Evolutionary conservation across 2,888 invertebrate species (phyloP).

Genomic region (Cerceris rybyensis): DNA sequence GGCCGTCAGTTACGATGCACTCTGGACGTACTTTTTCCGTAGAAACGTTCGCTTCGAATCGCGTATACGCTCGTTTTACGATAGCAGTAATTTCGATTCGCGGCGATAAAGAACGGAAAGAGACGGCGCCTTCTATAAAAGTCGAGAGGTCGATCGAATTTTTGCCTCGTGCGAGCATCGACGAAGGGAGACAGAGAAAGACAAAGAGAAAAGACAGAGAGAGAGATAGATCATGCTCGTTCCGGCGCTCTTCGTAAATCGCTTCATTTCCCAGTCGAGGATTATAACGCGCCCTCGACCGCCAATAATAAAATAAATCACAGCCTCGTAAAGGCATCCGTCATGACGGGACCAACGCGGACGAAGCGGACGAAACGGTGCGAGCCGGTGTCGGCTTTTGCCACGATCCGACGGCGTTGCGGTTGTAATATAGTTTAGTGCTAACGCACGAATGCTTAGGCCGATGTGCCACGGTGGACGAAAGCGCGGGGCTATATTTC

Average conservation of each 20-base stretch:
- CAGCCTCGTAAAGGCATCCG: slow-evolving; percentile 78
- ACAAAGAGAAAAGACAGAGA: background rate
- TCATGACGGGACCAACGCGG: slow-evolving; percentile 61
- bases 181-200: background rate
- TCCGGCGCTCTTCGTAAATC: slow-evolving; percentile 66
- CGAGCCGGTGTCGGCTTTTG: slow-evolving; percentile 39
- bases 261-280: slow-evolving; percentile 72
- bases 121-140: slow-evolving; percentile 60
- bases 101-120: slow-evolving; percentile 49
- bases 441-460: slow-evolving; percentile 76
- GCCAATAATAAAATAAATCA: slow-evolving; percentile 79
- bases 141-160: slow-evolving; percentile 56
- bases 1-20: slow-evolving; percentile 52
- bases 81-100: slow-evolving; percentile 66
- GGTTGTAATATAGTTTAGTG: slow-evolving; percentile 78
- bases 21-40: slow-evolving; percentile 28
- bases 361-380: slow-evolving; percentile 51
- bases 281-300: slow-evolving; percentile 68
- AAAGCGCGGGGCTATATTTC: slow-evolving; percentile 77
- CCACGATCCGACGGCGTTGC: slow-evolving; percentile 66
- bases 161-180: slow-evolving; percentile 22
- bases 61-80: slow-evolving; percentile 59
- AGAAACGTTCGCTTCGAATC: slow-evolving; percentile 30
- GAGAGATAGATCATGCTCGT: background rate
- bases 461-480: slow-evolving; percentile 68